phyloP scores from a whole-genome alignment of 1,140 invertebrate species.

The Lycorma delicatula region DNA sequence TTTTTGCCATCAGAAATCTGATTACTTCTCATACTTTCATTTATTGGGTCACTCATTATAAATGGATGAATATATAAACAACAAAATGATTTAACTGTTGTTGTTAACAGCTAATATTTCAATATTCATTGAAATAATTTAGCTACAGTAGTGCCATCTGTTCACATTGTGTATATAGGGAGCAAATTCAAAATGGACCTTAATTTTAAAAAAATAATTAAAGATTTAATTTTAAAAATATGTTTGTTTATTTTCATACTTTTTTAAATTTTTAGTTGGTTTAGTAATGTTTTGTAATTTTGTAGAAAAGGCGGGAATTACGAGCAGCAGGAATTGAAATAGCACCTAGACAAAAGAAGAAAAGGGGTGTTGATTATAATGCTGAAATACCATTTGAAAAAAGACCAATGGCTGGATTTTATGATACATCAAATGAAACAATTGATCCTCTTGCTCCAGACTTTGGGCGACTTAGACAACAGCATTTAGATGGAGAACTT shows the following conservation, averaged over 20 bases:
- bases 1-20: too few relatives aligned
- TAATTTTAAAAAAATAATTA: too few relatives aligned
- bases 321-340: conserved; percentile 94
- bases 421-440: conserved; percentile 83
- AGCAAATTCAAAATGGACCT: too few relatives aligned
- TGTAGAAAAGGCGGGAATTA: conserved; percentile 86
- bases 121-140: too few relatives aligned
- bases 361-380: conserved; percentile 94
- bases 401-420: conserved; percentile 81
- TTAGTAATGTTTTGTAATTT: conserved; percentile 11
- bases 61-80: too few relatives aligned
- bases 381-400: conserved; percentile 97
- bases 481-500: conserved; percentile 88
- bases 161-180: too few relatives aligned
- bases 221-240: background rate
- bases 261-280: background rate
- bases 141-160: too few relatives aligned
- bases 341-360: conserved; percentile 57
- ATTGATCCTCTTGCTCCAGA: conserved; percentile 83
- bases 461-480: conserved; percentile 80
- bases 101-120: too few relatives aligned
- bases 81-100: too few relatives aligned
- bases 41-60: too few relatives aligned
- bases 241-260: background rate
- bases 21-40: too few relatives aligned